These are phyloP conservation scores for Notarius quadriscutis DNA, from an alignment of 2,113 vertebrate species.

Conservation along the genomic window DNA sequence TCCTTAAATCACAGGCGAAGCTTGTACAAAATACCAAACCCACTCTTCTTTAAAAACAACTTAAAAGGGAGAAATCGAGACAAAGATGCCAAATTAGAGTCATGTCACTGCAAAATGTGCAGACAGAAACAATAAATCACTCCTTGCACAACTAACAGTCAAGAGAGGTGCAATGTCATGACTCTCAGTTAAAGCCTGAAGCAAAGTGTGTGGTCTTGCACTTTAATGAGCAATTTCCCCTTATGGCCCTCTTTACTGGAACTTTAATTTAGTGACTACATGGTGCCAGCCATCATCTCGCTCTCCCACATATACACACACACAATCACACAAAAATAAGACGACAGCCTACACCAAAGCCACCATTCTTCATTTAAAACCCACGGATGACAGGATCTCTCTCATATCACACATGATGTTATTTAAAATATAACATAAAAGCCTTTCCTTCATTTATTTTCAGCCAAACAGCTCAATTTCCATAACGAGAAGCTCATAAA, in stretches of 20 bases:
- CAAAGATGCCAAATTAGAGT: neutral
- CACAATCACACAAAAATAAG: constrained; percentile 5
- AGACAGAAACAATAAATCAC: neutral
- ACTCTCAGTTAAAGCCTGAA: neutral
- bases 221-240: constrained; percentile 23
- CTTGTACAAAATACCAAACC: neutral
- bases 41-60: neutral
- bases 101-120: neutral
- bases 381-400: neutral
- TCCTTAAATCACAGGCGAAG: neutral
- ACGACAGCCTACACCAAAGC: neutral
- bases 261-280: constrained; percentile 24
- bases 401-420: neutral
- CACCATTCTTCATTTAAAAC: constrained; percentile 3
- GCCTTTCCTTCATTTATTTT: constrained; percentile 24
- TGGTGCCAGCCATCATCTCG: neutral
- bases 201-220: constrained; percentile 5
- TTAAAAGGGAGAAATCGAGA: neutral
- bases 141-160: too few species aligned
- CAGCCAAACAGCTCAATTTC: neutral
- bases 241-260: constrained; percentile 9
- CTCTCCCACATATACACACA: constrained; percentile 15
- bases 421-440: neutral
- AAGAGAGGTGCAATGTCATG: neutral
- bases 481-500: neutral